Conservation (phyloP, 1,140 invertebrate genomes). For the Ceratina japonica region DNA sequence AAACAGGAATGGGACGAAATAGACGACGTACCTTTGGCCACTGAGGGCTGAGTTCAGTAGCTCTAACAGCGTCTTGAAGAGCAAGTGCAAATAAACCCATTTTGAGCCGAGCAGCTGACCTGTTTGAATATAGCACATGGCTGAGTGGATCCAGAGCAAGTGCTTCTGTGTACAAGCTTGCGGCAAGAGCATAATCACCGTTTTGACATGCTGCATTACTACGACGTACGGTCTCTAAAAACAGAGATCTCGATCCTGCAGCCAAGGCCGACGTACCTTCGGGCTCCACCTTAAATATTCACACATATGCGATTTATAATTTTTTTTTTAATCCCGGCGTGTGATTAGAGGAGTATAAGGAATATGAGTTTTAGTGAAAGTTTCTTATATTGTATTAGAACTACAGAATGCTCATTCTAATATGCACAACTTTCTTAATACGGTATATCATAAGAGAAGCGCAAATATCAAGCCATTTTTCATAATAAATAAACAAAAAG, state of each 20-base stretch:
- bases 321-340: not conserved
- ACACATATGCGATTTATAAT: not conserved
- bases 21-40: conserved; percentile 91
- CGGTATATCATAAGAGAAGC: conserved; percentile 8
- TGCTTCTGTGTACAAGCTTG: conserved; percentile 94
- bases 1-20: conserved; percentile 13
- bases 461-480: not conserved
- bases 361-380: conserved; percentile 7
- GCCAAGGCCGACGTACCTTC: conserved; percentile 89
- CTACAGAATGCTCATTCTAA: too few species aligned
- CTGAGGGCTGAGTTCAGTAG: conserved; percentile 93
- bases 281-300: conserved; percentile 83
- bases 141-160: conserved; percentile 94
- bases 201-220: conserved; percentile 94
- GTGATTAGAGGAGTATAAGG: conserved; percentile 2
- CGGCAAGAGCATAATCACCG: conserved; percentile 92
- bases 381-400: too few species aligned
- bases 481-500: conserved; percentile 17
- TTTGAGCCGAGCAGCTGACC: conserved; percentile 95
- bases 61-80: conserved; percentile 95
- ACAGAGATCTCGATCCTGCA: conserved; percentile 88
- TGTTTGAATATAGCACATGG: conserved; percentile 95
- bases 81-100: conserved; percentile 92
- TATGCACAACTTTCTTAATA: not conserved
- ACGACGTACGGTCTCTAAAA: conserved; percentile 93